Conservation (phyloP, 2,113 vertebrate genomes). For the Micronycteris hirsuta region DNA sequence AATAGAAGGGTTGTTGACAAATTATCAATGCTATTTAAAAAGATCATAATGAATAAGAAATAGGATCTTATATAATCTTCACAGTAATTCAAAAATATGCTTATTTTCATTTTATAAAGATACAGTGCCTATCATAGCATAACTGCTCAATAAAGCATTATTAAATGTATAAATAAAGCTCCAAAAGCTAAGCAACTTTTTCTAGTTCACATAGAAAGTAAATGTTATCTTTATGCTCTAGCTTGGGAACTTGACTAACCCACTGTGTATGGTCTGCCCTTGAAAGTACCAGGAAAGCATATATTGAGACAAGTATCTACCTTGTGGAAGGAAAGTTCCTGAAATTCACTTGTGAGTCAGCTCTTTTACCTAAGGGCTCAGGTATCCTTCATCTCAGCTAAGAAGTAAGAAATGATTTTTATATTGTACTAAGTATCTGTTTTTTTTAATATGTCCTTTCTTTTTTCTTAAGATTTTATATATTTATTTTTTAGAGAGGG, state of each 20-base stretch:
- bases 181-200: not conserved
- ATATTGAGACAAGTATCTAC: not conserved
- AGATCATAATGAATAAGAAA: not conserved
- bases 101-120: not conserved
- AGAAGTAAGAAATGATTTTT: not conserved
- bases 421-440: not conserved
- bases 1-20: not conserved
- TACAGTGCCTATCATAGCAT: not conserved
- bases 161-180: not conserved
- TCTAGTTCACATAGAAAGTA: not conserved
- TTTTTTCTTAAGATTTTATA: too few relatives aligned
- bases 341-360: not conserved
- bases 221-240: not conserved
- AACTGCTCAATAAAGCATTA: not conserved
- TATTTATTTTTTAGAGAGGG: too few relatives aligned
- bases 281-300: not conserved
- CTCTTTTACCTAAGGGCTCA: not conserved
- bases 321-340: not conserved
- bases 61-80: not conserved
- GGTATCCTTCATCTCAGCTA: not conserved
- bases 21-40: not conserved
- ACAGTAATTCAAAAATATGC: not conserved
- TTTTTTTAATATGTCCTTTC: not conserved
- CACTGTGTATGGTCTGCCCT: not conserved
- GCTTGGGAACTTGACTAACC: not conserved